A percentile compares a stretch with the other conserved stretches of the same genome.
These are phyloP conservation scores for Leptinotarsa peninsularis DNA, from an alignment of 2,888 invertebrate genomes.

Conservation along the genomic window DNA sequence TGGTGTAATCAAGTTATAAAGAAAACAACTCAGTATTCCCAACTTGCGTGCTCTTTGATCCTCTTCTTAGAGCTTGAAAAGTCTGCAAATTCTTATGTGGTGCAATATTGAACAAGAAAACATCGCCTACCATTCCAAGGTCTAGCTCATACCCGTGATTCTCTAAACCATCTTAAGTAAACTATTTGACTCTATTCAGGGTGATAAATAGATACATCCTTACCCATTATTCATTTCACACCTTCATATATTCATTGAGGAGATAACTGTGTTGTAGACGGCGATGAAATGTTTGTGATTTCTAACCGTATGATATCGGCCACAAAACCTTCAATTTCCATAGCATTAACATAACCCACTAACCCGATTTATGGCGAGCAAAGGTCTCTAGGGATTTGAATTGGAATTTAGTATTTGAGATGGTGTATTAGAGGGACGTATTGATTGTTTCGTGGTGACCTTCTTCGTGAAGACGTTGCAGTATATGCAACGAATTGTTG, in stretches of 20 bases:
- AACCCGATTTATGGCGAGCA: background rate
- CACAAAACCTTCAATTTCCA: conserved; percentile 12
- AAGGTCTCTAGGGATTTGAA: background rate
- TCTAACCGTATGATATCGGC: background rate
- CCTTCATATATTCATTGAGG: background rate
- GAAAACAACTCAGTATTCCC: no score
- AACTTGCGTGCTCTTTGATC: no score
- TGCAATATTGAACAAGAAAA: no score
- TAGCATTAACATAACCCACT: background rate
- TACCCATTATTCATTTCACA: background rate
- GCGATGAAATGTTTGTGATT: background rate
- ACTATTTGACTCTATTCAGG: background rate
- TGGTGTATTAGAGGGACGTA: background rate
- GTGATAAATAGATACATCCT: background rate
- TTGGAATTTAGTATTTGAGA: background rate
- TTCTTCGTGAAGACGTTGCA: no score
- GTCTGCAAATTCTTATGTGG: no score
- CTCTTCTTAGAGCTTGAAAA: no score
- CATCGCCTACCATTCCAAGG: no score
- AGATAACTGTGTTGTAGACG: background rate
- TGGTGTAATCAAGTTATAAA: no score
- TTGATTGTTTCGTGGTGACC: background rate
- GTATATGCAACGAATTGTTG: no score
- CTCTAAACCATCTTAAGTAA: no score
- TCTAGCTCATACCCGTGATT: no score